A percentile compares a stretch with the other conserved stretches of the same genome.
These are phyloP conservation scores for Oscheius sp. DNA, from an alignment of 2,888 invertebrate genomes.

Conservation along the genomic window DNA sequence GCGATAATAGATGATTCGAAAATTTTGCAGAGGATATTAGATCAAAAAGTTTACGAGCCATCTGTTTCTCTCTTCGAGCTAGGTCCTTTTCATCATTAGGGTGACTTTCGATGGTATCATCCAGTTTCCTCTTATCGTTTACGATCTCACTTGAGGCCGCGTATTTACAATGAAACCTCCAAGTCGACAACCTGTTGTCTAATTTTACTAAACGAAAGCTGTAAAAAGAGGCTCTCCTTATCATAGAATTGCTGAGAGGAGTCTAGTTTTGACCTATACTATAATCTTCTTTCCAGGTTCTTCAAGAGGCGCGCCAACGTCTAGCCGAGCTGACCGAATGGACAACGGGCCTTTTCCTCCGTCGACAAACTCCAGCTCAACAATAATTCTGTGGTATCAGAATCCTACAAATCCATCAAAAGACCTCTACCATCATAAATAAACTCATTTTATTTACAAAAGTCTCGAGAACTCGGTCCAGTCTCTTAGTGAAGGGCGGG, in stretches of 20 bases:
- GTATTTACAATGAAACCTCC: too few species aligned
- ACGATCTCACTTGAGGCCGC: too few species aligned
- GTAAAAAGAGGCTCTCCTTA: background rate
- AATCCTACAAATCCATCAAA: background rate
- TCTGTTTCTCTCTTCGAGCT: too few species aligned
- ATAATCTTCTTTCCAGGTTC: constrained; percentile 33
- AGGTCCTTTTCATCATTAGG: too few species aligned
- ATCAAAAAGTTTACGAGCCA: too few species aligned
- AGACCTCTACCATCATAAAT: background rate
- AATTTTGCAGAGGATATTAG: too few species aligned
- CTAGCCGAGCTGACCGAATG: constrained; percentile 45
- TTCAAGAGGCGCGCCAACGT: constrained; percentile 49
- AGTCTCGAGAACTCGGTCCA: background rate
- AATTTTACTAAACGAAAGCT: too few species aligned
- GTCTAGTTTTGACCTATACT: background rate
- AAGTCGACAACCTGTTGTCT: too few species aligned
- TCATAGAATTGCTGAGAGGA: constrained; percentile 1
- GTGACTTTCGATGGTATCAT: too few species aligned
- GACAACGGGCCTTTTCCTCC: constrained; percentile 46
- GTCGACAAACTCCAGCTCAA: constrained; percentile 34
- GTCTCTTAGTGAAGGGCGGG: background rate
- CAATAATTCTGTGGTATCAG: background rate
- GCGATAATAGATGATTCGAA: too few species aligned
- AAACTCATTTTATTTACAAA: background rate
- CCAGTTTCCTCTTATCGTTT: too few species aligned